Evolutionary conservation across 1,140 invertebrate species (phyloP).

Genomic region (Solenopsis invicta): DNA sequence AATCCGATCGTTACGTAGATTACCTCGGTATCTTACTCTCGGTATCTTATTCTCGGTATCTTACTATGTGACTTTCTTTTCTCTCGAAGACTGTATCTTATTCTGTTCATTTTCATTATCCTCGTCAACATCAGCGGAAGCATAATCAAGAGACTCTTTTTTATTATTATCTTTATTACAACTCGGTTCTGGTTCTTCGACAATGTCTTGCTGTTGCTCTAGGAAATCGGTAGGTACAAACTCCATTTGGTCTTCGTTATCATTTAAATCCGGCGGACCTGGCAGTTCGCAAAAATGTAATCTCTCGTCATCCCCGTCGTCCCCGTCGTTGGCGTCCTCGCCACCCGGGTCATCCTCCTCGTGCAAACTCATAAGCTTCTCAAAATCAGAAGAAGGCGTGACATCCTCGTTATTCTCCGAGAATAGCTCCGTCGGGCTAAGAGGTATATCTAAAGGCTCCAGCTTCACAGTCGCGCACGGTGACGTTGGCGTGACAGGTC

Average conservation of each 20-base stretch:
- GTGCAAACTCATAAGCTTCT: slow-evolving; percentile 80
- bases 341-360: slow-evolving; percentile 84
- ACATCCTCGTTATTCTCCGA: slow-evolving; percentile 78
- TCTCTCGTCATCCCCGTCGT: slow-evolving; percentile 50
- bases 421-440: slow-evolving; percentile 83
- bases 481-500: slow-evolving; percentile 76
- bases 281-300: slow-evolving; percentile 79
- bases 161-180: slow-evolving; percentile 75
- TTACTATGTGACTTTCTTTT: slow-evolving; percentile 72
- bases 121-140: slow-evolving; percentile 69
- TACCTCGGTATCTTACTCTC: slow-evolving; percentile 39
- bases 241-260: slow-evolving; percentile 85
- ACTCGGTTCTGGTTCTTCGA: slow-evolving; percentile 82
- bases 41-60: slow-evolving; percentile 44
- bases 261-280: slow-evolving; percentile 80
- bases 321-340: slow-evolving; percentile 71
- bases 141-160: slow-evolving; percentile 66
- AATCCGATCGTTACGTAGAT: slow-evolving; percentile 12
- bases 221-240: slow-evolving; percentile 86
- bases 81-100: slow-evolving; percentile 61
- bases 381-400: slow-evolving; percentile 75
- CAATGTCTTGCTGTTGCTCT: slow-evolving; percentile 85
- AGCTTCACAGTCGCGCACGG: slow-evolving; percentile 80
- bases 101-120: slow-evolving; percentile 70
- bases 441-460: slow-evolving; percentile 83